A percentile compares a stretch with the other conserved stretches of the same genome.
Evolutionary conservation across 2,113 vertebrate species (phyloP).

Genomic region (Ellobius talpinus): DNA sequence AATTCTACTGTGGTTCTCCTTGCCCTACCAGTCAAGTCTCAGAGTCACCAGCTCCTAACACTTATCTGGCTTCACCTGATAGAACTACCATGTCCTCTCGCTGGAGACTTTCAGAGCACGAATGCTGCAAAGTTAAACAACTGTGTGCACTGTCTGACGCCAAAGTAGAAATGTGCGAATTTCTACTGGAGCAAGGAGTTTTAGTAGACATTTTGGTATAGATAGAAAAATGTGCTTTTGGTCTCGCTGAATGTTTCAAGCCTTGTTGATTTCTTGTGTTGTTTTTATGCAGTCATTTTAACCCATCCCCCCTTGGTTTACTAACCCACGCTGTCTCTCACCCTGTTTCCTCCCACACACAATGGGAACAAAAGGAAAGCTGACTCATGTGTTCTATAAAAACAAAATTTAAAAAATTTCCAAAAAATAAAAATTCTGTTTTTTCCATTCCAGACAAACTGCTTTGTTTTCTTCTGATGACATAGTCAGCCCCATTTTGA

Average conservation of each 20-base stretch:
- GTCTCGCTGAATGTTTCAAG: not conserved
- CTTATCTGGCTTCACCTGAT: no score
- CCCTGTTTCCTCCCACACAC: not conserved
- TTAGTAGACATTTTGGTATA: not conserved
- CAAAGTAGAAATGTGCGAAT: not conserved
- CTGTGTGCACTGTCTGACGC: not conserved
- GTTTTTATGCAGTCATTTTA: not conserved
- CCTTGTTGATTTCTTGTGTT: not conserved
- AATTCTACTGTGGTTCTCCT: accelerated
- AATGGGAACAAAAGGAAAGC: not conserved
- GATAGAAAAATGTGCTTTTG: not conserved
- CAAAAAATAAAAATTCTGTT: not conserved
- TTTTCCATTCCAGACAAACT: not conserved
- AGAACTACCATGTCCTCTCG: not conserved
- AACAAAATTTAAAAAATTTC: not conserved
- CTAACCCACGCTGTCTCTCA: not conserved
- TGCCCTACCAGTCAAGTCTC: not conserved
- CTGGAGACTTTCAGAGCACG: not conserved
- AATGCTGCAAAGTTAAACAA: not conserved
- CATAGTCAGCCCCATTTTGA: not conserved
- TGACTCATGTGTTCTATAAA: not conserved
- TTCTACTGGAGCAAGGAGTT: not conserved
- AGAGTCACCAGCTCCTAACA: not conserved
- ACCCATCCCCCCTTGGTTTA: not conserved
- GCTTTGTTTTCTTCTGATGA: not conserved